phyloP scores from a whole-genome alignment of 1,140 invertebrate genomes.

The Drosophila eugracilis region DNA sequence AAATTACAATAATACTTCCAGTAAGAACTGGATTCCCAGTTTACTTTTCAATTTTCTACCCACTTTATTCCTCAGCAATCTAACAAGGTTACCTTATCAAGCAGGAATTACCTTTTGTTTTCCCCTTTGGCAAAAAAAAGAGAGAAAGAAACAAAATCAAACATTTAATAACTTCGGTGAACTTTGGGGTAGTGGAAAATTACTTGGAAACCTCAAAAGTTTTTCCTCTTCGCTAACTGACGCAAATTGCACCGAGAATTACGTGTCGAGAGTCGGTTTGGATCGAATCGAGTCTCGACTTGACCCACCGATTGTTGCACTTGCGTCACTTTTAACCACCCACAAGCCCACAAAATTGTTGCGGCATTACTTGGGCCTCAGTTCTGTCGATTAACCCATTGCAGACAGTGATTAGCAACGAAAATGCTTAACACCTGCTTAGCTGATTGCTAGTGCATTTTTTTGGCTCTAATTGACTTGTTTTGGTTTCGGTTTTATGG shows the following conservation, averaged over 20 bases:
- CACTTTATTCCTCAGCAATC: background rate
- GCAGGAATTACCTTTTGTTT: slow-evolving; percentile 29
- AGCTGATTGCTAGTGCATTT: slow-evolving; percentile 14
- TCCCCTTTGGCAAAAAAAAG: background rate
- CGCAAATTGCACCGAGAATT: slow-evolving; percentile 65
- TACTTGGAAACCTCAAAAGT: slow-evolving; percentile 61
- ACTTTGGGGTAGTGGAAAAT: slow-evolving; percentile 48
- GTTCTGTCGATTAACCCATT: slow-evolving; percentile 18
- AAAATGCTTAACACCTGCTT: slow-evolving; percentile 12
- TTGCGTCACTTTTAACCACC: slow-evolving; percentile 55
- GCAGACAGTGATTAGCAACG: slow-evolving; percentile 2
- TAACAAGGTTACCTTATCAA: slow-evolving; percentile 13
- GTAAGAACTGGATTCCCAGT: too few relatives aligned
- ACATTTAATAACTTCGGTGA: slow-evolving; percentile 29
- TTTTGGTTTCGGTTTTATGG: slow-evolving; percentile 26
- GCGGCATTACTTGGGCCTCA: slow-evolving; percentile 22
- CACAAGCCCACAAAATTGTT: slow-evolving; percentile 19
- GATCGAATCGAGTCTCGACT: slow-evolving; percentile 28
- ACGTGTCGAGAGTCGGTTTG: slow-evolving; percentile 21
- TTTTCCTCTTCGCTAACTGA: slow-evolving; percentile 49
- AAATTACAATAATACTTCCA: too few relatives aligned
- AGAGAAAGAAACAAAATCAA: slow-evolving; percentile 1
- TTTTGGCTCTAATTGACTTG: slow-evolving; percentile 50
- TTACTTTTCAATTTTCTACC: background rate
- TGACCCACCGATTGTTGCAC: slow-evolving; percentile 42